A percentile compares a stretch with the other conserved stretches of the same genome.
These are phyloP conservation scores for Laticauda laticaudata DNA, from an alignment of 2,113 vertebrate species.

Conservation along the genomic window DNA sequence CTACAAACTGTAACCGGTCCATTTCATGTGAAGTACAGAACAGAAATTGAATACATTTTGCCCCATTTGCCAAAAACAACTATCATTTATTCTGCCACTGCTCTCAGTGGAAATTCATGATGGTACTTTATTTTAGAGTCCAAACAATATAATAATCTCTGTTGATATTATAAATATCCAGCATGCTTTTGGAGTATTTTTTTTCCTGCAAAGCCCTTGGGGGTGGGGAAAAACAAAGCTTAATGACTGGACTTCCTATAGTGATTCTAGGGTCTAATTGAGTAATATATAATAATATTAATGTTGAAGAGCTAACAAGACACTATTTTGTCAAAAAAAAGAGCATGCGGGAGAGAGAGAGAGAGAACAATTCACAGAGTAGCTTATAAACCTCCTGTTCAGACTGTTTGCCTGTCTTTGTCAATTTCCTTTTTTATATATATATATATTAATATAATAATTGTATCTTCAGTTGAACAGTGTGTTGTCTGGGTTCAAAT, in stretches of 20 bases:
- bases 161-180: not conserved
- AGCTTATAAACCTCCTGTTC: too few relatives aligned
- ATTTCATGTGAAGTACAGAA: not conserved
- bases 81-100: not conserved
- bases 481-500: too few relatives aligned
- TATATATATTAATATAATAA: too few relatives aligned
- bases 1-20: constrained; percentile 5
- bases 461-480: too few relatives aligned
- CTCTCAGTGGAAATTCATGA: not conserved
- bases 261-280: not conserved
- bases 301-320: not conserved
- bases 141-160: constrained; percentile 9
- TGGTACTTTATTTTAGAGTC: not conserved
- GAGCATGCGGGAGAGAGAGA: not conserved
- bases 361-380: not conserved
- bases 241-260: not conserved
- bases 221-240: not conserved
- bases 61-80: not conserved
- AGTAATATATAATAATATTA: not conserved
- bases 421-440: too few relatives aligned
- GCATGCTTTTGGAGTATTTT: not conserved
- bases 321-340: not conserved
- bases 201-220: not conserved
- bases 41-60: not conserved
- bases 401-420: too few relatives aligned